Base-by-base conservation (phyloP, 2,113 vertebrate species). In the Phocoena phocoena region DNA sequence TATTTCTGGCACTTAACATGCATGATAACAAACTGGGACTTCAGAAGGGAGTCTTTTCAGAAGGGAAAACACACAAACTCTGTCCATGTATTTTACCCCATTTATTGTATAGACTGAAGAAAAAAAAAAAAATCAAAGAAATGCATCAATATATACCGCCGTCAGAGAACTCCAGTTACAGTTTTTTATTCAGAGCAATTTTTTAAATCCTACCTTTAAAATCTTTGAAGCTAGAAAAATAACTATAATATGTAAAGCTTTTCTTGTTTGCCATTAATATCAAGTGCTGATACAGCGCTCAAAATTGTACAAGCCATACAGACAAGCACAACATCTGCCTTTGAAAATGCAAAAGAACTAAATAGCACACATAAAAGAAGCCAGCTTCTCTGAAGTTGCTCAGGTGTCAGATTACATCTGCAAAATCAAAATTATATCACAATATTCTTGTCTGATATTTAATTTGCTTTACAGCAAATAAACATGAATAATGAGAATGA, bases 381-480 rank as follows among this genome's bases (percentile, higher is more conserved):
- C 38, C 58, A 65, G 80, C 55, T 58, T 83, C n/a, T 89, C 73
- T 83, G 71, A 96, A 92, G 79, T 82, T 91, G 14, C 38, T 93
- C 50, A 82, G 41, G 62, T 88, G 67, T 93, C 90, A 95, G 73
- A 76, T 87, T 89, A 91, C 18, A 97, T 80, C 68, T 94, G 58
- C 50, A 97, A 92, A 95, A 90, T 94, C 88, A 95, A 97, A 96
- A 94, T 96, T 68, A 77, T 44, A 90, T 58, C 76, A 95, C 47
- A 96, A 92, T 91, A 94, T 77, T 93, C 67, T 81, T 90, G 60
- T 21, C 82, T 96, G 82, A 90, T 81, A 97, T 97, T 93, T 97
- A 96, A 98, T 97, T 97, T 97, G 63, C 58, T 83, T 67, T 94
- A 79, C 97, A 60, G 63, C 58, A 97, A 96, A 95, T 95, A 97